Evolutionary conservation across 2,797 vertebrate genomes (phyloP).

Genomic region (Tauraco hartlaubi): DNA sequence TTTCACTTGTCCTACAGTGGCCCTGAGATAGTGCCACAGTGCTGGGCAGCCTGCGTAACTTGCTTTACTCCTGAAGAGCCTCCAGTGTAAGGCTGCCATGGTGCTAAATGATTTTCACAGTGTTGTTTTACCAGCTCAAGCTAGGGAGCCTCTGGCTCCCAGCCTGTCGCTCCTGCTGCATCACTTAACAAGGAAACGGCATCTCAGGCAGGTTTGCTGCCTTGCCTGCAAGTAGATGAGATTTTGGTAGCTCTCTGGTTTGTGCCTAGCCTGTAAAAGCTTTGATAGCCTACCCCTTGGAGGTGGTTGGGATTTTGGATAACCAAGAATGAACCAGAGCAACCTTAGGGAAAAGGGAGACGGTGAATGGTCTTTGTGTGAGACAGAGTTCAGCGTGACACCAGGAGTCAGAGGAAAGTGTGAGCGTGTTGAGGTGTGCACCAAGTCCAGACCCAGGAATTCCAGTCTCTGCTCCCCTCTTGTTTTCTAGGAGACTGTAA

Average conservation of each 20-base stretch:
- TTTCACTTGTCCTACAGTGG: not conserved
- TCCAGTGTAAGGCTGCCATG: not conserved
- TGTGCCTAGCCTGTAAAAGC: not conserved
- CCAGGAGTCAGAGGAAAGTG: rapidly evolving
- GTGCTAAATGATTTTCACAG: not conserved
- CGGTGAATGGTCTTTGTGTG: rapidly evolving
- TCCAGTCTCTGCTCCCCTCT: not conserved
- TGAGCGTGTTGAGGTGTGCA: not conserved
- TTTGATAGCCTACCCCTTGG: not conserved
- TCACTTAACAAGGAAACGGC: rapidly evolving
- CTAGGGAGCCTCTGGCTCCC: not conserved
- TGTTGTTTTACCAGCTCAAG: not conserved
- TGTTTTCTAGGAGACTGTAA: not conserved
- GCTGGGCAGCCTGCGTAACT: not conserved
- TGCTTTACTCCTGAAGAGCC: not conserved
- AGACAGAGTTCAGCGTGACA: not conserved
- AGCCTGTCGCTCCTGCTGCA: not conserved
- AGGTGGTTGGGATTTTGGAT: not conserved
- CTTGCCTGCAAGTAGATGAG: not conserved
- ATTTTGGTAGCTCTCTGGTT: not conserved
- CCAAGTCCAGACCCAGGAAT: not conserved
- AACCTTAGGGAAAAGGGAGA: not conserved
- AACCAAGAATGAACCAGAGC: not conserved
- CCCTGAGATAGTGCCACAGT: not conserved
- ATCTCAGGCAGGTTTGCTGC: not conserved